These are phyloP conservation scores for Albula glossodonta DNA, from an alignment of 2,113 vertebrate genomes.

Conservation along the genomic window DNA sequence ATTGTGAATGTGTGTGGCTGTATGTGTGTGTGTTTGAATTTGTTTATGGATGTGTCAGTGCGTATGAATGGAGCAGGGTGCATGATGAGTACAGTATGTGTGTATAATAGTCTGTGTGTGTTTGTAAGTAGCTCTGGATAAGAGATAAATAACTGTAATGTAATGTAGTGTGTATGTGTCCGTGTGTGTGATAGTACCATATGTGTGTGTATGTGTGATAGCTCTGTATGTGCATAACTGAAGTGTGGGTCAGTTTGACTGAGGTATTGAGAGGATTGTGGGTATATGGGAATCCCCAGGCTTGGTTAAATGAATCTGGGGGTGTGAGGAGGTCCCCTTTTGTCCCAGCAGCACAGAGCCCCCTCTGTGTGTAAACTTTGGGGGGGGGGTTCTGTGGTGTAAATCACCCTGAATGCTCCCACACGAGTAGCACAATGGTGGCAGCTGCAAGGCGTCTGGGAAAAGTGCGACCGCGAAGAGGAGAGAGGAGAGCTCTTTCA, in stretches of 20 bases:
- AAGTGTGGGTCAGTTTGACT: neutral
- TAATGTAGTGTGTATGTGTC: too few relatives aligned
- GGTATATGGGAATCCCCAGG: neutral
- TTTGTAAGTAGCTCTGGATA: too few relatives aligned
- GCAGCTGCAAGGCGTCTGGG: conserved; percentile 81
- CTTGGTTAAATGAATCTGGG: neutral
- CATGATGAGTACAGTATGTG: too few relatives aligned
- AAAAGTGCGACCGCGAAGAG: conserved; percentile 73
- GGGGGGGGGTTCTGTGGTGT: conserved; percentile 53
- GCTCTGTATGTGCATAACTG: neutral
- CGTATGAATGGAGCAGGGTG: too few relatives aligned
- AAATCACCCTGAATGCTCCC: conserved; percentile 24
- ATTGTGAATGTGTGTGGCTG: neutral
- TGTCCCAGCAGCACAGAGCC: conserved; percentile 56
- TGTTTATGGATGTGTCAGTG: neutral
- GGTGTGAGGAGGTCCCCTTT: conserved; percentile 29
- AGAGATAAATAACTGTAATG: too few relatives aligned
- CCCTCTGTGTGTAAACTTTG: conserved; percentile 51
- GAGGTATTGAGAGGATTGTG: neutral
- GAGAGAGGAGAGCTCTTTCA: conserved; percentile 55
- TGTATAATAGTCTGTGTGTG: neutral
- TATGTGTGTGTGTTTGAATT: neutral
- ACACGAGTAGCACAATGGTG: conserved; percentile 63
- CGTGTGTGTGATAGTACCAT: neutral
- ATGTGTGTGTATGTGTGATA: neutral